Evolutionary conservation across 2,797 vertebrate species (phyloP).

Genomic region (Nasua narica): DNA sequence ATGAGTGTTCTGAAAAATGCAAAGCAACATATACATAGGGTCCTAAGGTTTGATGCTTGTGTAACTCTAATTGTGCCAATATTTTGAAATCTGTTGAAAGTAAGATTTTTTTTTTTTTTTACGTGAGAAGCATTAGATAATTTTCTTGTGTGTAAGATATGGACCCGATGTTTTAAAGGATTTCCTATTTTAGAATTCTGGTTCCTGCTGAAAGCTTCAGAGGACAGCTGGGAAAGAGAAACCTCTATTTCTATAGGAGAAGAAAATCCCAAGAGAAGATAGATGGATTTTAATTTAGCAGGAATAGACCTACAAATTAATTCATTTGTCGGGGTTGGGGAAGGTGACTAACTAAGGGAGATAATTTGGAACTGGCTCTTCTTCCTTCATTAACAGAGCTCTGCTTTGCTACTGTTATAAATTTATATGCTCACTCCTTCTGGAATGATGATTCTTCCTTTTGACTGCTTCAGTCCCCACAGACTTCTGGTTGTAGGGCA

Average conservation of each 20-base stretch:
- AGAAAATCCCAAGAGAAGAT: constrained; percentile 37
- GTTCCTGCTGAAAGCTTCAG: background rate
- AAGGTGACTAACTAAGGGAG: background rate
- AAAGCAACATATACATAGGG: background rate
- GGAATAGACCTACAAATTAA: background rate
- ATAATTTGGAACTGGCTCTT: background rate
- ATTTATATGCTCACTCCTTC: background rate
- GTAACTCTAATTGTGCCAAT: background rate
- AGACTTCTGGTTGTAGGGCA: background rate
- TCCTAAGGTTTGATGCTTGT: background rate
- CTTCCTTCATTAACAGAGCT: background rate
- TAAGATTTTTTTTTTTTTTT: background rate
- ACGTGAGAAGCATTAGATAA: background rate
- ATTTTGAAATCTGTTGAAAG: background rate
- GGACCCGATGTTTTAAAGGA: background rate
- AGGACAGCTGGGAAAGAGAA: background rate
- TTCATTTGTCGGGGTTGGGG: constrained; percentile 13
- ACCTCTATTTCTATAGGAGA: background rate
- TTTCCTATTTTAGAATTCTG: constrained; percentile 18
- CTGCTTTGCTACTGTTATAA: background rate
- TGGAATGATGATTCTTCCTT: background rate
- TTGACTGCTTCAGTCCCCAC: background rate
- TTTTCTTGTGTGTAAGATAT: background rate
- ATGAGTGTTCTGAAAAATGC: background rate
- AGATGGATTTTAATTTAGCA: constrained; percentile 49